phyloP scores from a whole-genome alignment of 2,797 vertebrate species.

The Scolopax rusticola region DNA sequence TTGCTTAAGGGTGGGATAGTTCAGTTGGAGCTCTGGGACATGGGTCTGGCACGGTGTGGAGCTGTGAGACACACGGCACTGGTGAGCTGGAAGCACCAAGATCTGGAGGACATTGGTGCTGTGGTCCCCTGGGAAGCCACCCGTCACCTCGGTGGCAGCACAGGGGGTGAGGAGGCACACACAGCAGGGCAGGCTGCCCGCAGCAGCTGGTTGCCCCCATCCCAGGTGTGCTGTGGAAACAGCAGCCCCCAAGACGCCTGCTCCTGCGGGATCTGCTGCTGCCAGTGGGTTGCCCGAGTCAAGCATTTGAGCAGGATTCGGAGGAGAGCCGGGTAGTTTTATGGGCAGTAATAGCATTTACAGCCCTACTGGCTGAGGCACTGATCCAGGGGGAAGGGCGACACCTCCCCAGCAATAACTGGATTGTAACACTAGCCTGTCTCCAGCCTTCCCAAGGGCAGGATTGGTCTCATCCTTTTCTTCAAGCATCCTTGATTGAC shows the following conservation, averaged over 20 bases:
- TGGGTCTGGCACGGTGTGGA: accelerated
- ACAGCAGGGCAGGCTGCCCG: not conserved
- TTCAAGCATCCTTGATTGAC: not conserved
- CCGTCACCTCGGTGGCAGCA: not conserved
- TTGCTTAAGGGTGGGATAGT: not conserved
- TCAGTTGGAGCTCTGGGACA: not conserved
- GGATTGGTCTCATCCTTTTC: not conserved
- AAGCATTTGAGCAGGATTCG: not conserved
- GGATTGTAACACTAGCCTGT: accelerated
- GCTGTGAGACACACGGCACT: accelerated
- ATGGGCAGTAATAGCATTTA: slow-evolving; percentile 26
- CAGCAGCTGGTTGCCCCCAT: not conserved
- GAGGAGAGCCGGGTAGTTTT: slow-evolving; percentile 9
- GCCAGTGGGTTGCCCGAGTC: accelerated
- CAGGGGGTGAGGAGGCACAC: not conserved
- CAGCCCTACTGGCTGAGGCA: not conserved
- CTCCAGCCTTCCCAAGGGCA: not conserved
- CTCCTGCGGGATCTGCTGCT: not conserved
- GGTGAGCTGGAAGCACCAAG: accelerated
- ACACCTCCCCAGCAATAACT: not conserved
- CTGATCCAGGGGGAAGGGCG: not conserved
- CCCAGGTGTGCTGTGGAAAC: not conserved
- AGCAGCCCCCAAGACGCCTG: accelerated
- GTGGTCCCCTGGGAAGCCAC: not conserved
- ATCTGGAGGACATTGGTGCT: not conserved